phyloP scores from a whole-genome alignment of 2,888 invertebrate genomes.

The Macaria liturata region DNA sequence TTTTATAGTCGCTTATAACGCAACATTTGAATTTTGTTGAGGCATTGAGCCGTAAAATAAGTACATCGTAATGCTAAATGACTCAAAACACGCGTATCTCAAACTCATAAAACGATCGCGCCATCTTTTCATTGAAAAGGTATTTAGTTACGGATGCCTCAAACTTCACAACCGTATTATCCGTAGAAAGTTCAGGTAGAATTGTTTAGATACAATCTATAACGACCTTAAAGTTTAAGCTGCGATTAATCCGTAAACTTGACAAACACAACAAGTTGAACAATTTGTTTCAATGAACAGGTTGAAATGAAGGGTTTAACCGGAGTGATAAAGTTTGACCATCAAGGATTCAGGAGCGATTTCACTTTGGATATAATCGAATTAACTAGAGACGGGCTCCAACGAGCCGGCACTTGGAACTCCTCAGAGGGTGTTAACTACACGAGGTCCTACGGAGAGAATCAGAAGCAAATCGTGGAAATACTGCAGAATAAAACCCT shows the following conservation, averaged over 20 bases:
- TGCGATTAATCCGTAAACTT: conserved; percentile 32
- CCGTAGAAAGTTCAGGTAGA: conserved; percentile 8
- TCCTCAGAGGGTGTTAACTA: conserved; percentile 94
- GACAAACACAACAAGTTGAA: conserved; percentile 37
- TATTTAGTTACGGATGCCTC: conserved; percentile 1
- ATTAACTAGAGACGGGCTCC: conserved; percentile 91
- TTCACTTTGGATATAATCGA: conserved; percentile 96
- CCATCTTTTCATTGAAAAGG: conserved; percentile 7
- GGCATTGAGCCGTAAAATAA: conserved; percentile 14
- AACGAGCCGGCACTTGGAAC: conserved; percentile 95
- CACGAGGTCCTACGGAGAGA: conserved; percentile 92
- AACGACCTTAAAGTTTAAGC: conserved; percentile 27
- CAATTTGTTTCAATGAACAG: conserved; percentile 75
- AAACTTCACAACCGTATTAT: conserved; percentile 7
- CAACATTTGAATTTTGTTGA: conserved; percentile 16
- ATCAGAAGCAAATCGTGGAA: conserved; percentile 93
- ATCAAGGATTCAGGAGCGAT: conserved; percentile 95
- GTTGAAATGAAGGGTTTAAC: conserved; percentile 97
- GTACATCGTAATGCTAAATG: conserved; percentile 17
- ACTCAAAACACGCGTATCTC: conserved; percentile 17
- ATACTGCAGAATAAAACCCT: conserved; percentile 96
- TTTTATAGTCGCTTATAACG: conserved; percentile 8
- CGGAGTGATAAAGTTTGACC: conserved; percentile 96
- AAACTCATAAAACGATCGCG: conserved; percentile 13
- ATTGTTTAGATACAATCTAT: conserved; percentile 17